Base-by-base conservation (phyloP, 2,888 invertebrate species). In the Cataglyphis altisquamis region DNA sequence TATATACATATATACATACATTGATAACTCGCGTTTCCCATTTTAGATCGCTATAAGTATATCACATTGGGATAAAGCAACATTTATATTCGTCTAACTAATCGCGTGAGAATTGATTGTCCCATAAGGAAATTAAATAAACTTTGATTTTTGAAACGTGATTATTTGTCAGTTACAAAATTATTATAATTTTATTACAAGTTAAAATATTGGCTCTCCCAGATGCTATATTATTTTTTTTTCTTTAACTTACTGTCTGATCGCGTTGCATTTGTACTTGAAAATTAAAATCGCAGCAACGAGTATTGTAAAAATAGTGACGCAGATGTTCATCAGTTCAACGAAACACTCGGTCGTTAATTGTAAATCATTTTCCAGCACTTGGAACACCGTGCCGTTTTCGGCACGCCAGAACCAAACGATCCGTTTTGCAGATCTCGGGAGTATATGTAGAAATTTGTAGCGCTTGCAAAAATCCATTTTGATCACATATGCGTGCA, bases 391-490 rank as follows among this genome's bases (percentile, higher is more conserved):
- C 0, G 92, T 92, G 25, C 91, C 91, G 41, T 92, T 92, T 57
- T 75, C 87, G 39, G 80, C 74, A 63, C 78, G 84, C 92, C 91
- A 92, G 25, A 88, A 87, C 92, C 92, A 92, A 18, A 87, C 83
- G 21, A 91, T 80, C 12, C 86, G 88, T 82, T 86, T 88, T 32
- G 80, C 67, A 62, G 90, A 75, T 73, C 80, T 84, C 36, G 92
- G 90, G 39, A 92, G 64, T 21, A 91, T 72, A 25, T 83, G 85
- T n/a, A 92, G 84, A 86, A 90, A 89, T 25, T 72, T 87, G 70
- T 89, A 67, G 0, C 8, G 66, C 36, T 75, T 74, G 73, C 89
- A 89, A 21, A 86, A 80, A 9, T 84, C 84, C 89, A 89, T 88
- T n/a, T 80, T 29, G 25, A 48, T 18, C 25, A 66, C 41, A 41